These are phyloP conservation scores for Empis stercorea DNA, from an alignment of 2,888 invertebrate species.

Conservation along the genomic window DNA sequence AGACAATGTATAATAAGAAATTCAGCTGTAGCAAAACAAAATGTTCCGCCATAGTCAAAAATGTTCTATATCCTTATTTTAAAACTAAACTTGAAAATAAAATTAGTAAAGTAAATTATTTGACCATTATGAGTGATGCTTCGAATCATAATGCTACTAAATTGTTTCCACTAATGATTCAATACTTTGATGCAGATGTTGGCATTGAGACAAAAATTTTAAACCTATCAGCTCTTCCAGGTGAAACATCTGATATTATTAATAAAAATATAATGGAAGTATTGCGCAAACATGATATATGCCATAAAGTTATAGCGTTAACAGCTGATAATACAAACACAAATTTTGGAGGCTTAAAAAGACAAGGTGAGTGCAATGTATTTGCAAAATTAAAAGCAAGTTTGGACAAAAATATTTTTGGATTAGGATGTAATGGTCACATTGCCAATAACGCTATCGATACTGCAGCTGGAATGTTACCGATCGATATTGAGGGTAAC, in stretches of 20 bases:
- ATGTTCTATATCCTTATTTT: neutral
- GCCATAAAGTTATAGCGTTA: neutral
- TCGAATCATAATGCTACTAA: neutral
- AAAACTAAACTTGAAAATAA: slow-evolving; percentile 10
- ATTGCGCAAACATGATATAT: neutral
- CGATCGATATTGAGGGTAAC: slow-evolving; percentile 12
- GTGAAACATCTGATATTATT: slow-evolving; percentile 1
- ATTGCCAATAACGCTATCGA: slow-evolving; percentile 4
- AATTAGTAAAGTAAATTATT: slow-evolving; percentile 9
- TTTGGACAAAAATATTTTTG: neutral
- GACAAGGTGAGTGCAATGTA: neutral
- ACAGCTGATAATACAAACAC: neutral
- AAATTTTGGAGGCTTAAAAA: neutral
- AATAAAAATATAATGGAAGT: neutral
- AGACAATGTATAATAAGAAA: neutral
- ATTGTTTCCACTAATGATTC: neutral
- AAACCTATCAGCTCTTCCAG: neutral
- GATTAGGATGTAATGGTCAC: slow-evolving; percentile 14
- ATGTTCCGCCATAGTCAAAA: neutral
- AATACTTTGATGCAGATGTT: neutral
- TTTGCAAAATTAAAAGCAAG: neutral
- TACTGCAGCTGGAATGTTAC: slow-evolving; percentile 12
- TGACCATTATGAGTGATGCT: neutral
- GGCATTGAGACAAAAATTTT: neutral
- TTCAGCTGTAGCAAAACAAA: neutral